Base-by-base conservation (phyloP, 1,140 invertebrate species). In the Druon quercuslanigerum region DNA sequence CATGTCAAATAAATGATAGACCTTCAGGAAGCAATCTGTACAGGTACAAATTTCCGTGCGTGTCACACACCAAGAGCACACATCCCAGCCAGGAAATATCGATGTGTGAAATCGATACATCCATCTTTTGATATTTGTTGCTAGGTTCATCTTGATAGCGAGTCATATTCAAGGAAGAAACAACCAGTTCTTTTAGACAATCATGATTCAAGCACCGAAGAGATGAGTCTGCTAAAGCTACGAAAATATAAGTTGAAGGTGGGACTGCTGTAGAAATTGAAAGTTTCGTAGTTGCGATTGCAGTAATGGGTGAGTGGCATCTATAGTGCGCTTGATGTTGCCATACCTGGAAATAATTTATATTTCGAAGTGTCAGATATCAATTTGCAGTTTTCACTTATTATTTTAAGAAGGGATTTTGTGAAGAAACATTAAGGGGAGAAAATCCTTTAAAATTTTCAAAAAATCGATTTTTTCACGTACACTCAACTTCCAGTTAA, bases 191-290 rank as follows among this genome's bases (percentile, higher is more conserved):
- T 90, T 96, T 96, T 7, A 96, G 90, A 20, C 93, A 95, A 83
- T 96, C 95, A 75, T 94, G 89, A 86, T 94, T 94, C n/a, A 96
- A 90, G 85, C 95, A 95, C 84, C 95, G 95, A 3, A 97, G 93
- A 0, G 94, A 94, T 70, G 95, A 95, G 87, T 97, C 96, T 50
- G 93, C 92, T 83, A 96, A 94, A 13, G 96, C 93, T 54, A 96
- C 93, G 60, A 96, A 93, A 71, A 97, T 91, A 80, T 94, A 94
- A 79, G 93, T 94, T 7, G 92, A 92, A 56, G 93, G 93, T 51
- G 93, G 93, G 17, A 92, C 83, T 79, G 88, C 92, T 77, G 92
- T 93, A 71, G 92, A 93, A 52, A 95, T 92, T 16, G 94, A 93
- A 52, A 95, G 88, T 86, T 94, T 94, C 51, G 93, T 93, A 4